Evolutionary conservation across 1,140 invertebrate species (phyloP), one percentile per base, ranked within the genome.

Genomic region (Telenomus remus): DNA sequence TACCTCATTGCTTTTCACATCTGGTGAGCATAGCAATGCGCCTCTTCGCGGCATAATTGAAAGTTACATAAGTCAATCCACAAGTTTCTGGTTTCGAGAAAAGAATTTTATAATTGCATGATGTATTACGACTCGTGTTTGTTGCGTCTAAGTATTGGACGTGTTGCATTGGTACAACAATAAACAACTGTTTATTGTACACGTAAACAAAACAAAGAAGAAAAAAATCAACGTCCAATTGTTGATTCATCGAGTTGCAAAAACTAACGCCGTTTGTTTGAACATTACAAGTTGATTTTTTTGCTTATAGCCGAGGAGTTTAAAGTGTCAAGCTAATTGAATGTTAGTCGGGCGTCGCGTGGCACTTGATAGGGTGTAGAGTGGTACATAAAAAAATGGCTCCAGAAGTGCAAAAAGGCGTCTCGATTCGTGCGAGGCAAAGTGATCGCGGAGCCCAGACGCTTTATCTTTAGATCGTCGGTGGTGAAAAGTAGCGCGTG

Each of bases 391-490:
- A 72, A 66, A 66, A 73, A 66, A 59, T 46, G 60, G 44, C 54
- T 61, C 60, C 65, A 64, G 51, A 50, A 56, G 65, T 14, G 47
- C 44, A 11, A 56, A 59, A 63, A 68, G 73, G 53, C 56, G 46
- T 10, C 72, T 50, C 78, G 78, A 79, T 79, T 9, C 69, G 73
- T 72, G 70, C 50, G 63, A 61, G 48, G 64, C 70, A 74, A 66
- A 76, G 65, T 79, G 68, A 76, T 76, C 72, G 63, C 64, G 64
- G 65, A 79, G 78, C 70, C 61, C 56, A 81, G 80, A 81, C 79
- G 72, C 80, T 85, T 86, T 87, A 85, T 85, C 82, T 87, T 86
- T 86, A 86, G 82, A 82, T 60, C 81, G 76, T 79, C 78, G 79
- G 79, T 27, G 19, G 19, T 27, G 19, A 27, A 27, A 27, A 27